Conservation (phyloP, 1,140 invertebrate species). For the Drosophila mauritiana region DNA sequence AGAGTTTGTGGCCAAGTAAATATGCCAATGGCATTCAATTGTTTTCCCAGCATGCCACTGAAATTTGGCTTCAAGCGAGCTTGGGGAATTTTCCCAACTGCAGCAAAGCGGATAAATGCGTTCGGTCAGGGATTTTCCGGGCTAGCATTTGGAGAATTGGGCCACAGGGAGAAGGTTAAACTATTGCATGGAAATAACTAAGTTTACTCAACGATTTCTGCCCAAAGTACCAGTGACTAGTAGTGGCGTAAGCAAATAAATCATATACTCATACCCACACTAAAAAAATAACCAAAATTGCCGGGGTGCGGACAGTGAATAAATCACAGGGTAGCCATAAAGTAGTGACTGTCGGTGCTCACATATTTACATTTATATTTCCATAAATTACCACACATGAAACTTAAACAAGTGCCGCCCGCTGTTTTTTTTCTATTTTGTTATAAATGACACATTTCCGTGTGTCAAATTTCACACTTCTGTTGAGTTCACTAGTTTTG, state of each 20-base stretch:
- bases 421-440: too few relatives aligned
- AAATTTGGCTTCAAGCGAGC: slow-evolving; percentile 4
- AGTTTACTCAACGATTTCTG: too few relatives aligned
- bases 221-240: too few relatives aligned
- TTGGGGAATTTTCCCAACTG: background rate
- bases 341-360: too few relatives aligned
- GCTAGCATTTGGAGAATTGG: background rate
- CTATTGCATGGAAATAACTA: background rate
- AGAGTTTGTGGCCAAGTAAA: slow-evolving; percentile 2
- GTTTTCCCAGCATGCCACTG: slow-evolving; percentile 8
- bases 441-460: background rate
- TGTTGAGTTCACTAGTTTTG: slow-evolving; percentile 20
- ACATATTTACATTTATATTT: too few relatives aligned
- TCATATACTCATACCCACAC: too few relatives aligned
- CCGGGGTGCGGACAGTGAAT: too few relatives aligned
- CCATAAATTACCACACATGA: too few relatives aligned
- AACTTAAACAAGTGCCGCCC: too few relatives aligned
- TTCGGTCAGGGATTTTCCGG: background rate
- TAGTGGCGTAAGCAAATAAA: too few relatives aligned
- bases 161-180: background rate
- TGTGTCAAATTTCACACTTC: background rate
- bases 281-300: too few relatives aligned
- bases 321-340: too few relatives aligned
- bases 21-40: slow-evolving; percentile 3
- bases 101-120: background rate